Evolutionary conservation across 2,113 vertebrate genomes (phyloP).

Genomic region (Aldabrachelys gigantea): DNA sequence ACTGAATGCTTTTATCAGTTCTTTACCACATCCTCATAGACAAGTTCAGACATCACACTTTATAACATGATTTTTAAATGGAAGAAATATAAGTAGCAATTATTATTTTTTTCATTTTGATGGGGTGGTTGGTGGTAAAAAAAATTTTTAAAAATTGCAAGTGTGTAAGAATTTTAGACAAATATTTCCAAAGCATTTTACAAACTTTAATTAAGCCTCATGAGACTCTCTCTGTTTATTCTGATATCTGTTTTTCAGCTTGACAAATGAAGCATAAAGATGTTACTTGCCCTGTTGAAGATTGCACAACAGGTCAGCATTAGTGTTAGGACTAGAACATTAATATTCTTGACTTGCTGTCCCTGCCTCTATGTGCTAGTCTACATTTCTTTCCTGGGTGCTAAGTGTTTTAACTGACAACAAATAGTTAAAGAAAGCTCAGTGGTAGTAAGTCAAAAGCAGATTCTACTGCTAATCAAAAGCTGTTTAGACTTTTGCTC

Average conservation of each 20-base stretch:
- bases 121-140: background rate
- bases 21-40: background rate
- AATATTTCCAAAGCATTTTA: background rate
- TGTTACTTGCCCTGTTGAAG: background rate
- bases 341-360: background rate
- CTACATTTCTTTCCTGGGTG: rapidly evolving
- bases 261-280: background rate
- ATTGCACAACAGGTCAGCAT: background rate
- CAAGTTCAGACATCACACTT: background rate
- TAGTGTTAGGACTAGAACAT: background rate
- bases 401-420: background rate
- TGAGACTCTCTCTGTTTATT: background rate
- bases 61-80: slow-evolving; percentile 25
- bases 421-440: background rate
- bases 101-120: background rate
- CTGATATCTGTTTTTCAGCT: background rate
- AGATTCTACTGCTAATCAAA: background rate
- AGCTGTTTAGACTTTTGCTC: background rate
- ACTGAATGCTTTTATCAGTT: slow-evolving; percentile 22
- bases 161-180: background rate
- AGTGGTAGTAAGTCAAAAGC: background rate
- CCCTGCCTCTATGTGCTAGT: background rate
- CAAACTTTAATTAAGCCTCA: background rate
- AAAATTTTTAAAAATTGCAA: background rate
- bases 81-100: background rate